Evolutionary conservation across 2,888 invertebrate genomes (phyloP).

Genomic region (Eupithecia subfuscata): DNA sequence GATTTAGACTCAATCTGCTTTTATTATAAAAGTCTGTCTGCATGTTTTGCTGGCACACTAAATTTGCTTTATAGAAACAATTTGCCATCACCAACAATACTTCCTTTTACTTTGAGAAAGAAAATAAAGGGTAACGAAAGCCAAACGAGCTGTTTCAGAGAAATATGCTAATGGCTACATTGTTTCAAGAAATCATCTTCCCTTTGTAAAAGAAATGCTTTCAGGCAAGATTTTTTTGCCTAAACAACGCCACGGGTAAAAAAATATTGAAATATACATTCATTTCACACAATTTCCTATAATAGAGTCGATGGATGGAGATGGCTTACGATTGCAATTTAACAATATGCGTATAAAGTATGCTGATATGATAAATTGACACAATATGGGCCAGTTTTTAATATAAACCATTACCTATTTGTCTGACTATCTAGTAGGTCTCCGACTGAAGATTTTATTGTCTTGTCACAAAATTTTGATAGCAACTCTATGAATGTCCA

Average conservation of each 20-base stretch:
- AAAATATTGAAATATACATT: neutral
- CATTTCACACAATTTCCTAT: neutral
- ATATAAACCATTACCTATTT: neutral
- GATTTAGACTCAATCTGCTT: neutral
- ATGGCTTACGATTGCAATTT: neutral
- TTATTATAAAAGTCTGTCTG: neutral
- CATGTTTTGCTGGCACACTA: neutral
- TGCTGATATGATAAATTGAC: neutral
- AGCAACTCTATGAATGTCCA: neutral
- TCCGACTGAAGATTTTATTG: neutral
- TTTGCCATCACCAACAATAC: constrained; percentile 7
- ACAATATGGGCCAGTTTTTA: neutral
- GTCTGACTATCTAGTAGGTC: neutral
- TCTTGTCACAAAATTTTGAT: neutral
- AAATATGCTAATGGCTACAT: constrained; percentile 15
- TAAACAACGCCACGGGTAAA: neutral
- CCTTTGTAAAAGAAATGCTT: constrained; percentile 9
- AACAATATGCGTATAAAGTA: neutral
- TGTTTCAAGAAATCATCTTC: constrained; percentile 11
- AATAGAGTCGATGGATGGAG: neutral
- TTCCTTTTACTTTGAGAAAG: neutral
- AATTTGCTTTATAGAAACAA: constrained; percentile 3
- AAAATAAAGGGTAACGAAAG: constrained; percentile 6
- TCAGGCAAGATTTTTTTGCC: neutral
- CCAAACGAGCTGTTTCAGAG: constrained; percentile 6